These are phyloP conservation scores for Cliona cf. orientalis DNA, from an alignment of 37 sponge, comb jelly and placozoan genomes.

Conservation along the genomic window DNA sequence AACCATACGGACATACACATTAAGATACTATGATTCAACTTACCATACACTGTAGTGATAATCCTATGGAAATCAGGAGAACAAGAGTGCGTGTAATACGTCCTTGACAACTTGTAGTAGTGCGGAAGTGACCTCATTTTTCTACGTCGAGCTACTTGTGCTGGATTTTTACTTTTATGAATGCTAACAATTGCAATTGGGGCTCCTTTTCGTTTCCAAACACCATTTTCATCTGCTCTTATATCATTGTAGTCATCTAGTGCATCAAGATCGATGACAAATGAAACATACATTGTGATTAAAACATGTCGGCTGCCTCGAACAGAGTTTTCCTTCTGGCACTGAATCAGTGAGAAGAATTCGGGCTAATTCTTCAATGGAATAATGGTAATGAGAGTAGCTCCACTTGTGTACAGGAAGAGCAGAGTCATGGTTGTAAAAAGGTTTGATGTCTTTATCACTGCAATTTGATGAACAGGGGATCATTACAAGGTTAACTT, in stretches of 20 bases:
- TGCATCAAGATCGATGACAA: constrained; percentile 21
- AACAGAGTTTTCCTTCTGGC: neutral
- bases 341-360: neutral
- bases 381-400: neutral
- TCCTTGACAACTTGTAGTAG: constrained; percentile 29
- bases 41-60: constrained; percentile 20
- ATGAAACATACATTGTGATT: constrained; percentile 27
- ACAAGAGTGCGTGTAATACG: constrained; percentile 9
- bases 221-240: constrained; percentile 52
- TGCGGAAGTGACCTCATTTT: neutral
- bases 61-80: constrained; percentile 5
- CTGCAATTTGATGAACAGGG: too few species aligned
- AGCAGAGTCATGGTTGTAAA: too few species aligned
- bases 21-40: too few species aligned
- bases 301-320: constrained; percentile 20
- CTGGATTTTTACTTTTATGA: neutral
- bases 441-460: too few species aligned
- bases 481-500: too few species aligned
- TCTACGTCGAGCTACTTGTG: neutral
- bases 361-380: constrained; percentile 3
- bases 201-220: constrained; percentile 24
- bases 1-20: too few species aligned
- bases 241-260: constrained; percentile 21
- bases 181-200: constrained; percentile 38
- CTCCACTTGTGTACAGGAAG: too few species aligned